These are phyloP conservation scores for Mechanitis messenoides DNA, from an alignment of 2,888 invertebrate species.

Conservation along the genomic window DNA sequence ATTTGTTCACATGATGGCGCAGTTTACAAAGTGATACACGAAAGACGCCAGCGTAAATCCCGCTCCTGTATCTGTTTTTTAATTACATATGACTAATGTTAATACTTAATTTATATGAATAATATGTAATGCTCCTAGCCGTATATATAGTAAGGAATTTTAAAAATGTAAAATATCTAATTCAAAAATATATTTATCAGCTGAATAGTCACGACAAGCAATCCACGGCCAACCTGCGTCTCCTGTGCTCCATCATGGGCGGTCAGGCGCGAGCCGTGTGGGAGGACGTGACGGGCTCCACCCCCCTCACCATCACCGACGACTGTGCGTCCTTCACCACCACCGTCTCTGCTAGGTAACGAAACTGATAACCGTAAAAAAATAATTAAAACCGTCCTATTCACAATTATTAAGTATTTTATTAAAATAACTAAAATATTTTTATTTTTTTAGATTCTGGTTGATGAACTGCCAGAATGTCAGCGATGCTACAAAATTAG, in stretches of 20 bases:
- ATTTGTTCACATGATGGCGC: neutral
- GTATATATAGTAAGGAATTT: neutral
- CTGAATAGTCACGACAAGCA: slow-evolving; percentile 44
- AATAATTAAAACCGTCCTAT: neutral
- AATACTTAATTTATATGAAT: too few species aligned
- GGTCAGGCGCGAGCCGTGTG: slow-evolving; percentile 97
- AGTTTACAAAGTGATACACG: slow-evolving; percentile 5
- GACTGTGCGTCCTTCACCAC: slow-evolving; percentile 99
- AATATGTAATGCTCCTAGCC: too few species aligned
- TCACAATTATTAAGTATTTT: neutral
- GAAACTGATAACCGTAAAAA: neutral
- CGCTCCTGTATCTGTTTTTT: neutral
- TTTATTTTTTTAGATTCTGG: slow-evolving; percentile 86
- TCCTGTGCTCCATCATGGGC: slow-evolving; percentile 97
- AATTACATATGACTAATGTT: too few species aligned
- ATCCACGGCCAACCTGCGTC: slow-evolving; percentile 79
- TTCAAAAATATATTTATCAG: slow-evolving; percentile 5
- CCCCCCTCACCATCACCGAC: slow-evolving; percentile 96
- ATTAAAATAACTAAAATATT: neutral
- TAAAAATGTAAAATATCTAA: neutral
- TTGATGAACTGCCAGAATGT: slow-evolving; percentile 98
- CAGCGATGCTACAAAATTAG: slow-evolving; percentile 95
- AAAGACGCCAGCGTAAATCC: neutral
- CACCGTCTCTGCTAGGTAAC: slow-evolving; percentile 91
- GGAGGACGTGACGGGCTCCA: slow-evolving; percentile 99